Percentiles rank a stretch among this genome's conserved stretches.
Evolutionary conservation across 2,888 invertebrate species (phyloP).

Genomic region (Xestia sexstrigata): DNA sequence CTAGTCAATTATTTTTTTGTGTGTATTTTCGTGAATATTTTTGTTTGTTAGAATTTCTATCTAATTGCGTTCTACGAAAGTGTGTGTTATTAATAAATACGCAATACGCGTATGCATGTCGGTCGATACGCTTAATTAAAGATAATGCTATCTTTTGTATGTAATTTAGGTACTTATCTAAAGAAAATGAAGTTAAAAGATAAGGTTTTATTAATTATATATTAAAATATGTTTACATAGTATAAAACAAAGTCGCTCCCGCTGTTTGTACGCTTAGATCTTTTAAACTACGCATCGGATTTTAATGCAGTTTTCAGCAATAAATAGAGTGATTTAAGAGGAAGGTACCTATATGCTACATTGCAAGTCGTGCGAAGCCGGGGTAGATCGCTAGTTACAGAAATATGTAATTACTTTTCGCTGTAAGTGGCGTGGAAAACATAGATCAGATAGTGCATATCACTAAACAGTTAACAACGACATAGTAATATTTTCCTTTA

Average conservation of each 20-base stretch:
- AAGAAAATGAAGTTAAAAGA: constrained; percentile 45
- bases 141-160: constrained; percentile 41
- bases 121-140: constrained; percentile 44
- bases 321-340: too few species aligned
- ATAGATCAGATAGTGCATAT: constrained; percentile 23
- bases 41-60: constrained; percentile 16
- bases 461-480: constrained; percentile 15
- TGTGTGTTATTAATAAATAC: constrained; percentile 46
- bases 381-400: too few species aligned
- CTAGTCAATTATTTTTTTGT: neutral
- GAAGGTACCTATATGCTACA: too few species aligned
- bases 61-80: constrained; percentile 19
- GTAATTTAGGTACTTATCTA: constrained; percentile 38
- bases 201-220: constrained; percentile 39
- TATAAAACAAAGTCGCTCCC: too few species aligned
- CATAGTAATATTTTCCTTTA: neutral
- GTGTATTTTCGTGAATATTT: constrained; percentile 35
- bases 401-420: constrained; percentile 46
- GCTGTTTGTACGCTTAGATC: too few species aligned
- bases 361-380: too few species aligned
- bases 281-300: too few species aligned
- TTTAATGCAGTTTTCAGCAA: too few species aligned
- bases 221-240: neutral
- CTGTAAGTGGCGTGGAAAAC: constrained; percentile 41
- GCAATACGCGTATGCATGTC: constrained; percentile 22